Base-by-base conservation (phyloP, 2,888 invertebrate genomes). In the Ctenicera cuprea region DNA sequence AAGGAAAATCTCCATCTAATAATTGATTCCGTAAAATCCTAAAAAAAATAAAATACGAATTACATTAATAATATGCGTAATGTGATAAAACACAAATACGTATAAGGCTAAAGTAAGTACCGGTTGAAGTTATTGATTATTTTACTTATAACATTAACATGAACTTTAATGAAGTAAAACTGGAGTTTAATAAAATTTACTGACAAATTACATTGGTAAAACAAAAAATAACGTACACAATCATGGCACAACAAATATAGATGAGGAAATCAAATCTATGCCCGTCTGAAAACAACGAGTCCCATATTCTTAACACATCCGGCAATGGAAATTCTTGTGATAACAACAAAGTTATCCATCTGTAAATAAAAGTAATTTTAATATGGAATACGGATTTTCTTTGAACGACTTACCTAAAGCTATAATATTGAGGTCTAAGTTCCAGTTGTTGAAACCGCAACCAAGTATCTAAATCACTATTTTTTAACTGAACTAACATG, bases 261-360 rank as follows among this genome's bases (percentile, higher is more conserved):
- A 97, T 94, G 1, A 99, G 92, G 84, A 97, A 98, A 82, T 94
- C 92, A 86, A 99, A 98, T 83, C 99, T 91, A 67, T 93, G 90
- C 64, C 93, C 90, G 87, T 98, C 98, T 0, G 98, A 94, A 85
- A 99, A 96, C 64, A 99, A 87, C 0, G 97, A 95, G 86, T 99
- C 99, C 99, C 99, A 99, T 82, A 99, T 94, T 77, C 98, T 91
- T 82, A 99, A 93, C 0, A 99, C 97, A 87, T 99, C 99, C 48
- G 99, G 99, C 79, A 99, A 89, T 20, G 97, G 95, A 87, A 99
- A 99, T 88, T 99, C 99, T 90, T 99, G 99, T 1, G 98, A 98
- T 7, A 99, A 89, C 64, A 99, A 88, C 45, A 99, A 89, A 0
- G 98, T 98, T 75, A 99, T 89, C 99, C 99, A 99, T 79, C 98